Base-by-base conservation (phyloP, 2,797 vertebrate species). In the Siniperca obscura region DNA sequence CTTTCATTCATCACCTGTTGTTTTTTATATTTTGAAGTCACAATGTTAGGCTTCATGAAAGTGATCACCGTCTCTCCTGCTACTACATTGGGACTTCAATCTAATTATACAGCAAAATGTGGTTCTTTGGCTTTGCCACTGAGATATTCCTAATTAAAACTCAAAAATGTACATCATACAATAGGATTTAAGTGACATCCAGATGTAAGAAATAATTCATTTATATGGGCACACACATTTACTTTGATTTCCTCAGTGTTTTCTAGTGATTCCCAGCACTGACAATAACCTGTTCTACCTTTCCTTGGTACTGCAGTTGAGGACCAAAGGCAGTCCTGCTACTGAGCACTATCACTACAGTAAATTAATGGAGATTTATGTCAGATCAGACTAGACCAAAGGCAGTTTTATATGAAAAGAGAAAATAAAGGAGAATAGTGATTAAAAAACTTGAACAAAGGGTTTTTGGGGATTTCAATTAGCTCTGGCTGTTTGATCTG, bases 341-440 rank as follows among this genome's bases (percentile, higher is more conserved):
- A 52, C 80, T 44, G 60, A 81, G 67, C 44, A 44, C 74, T 50
- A 83, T 75, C 67, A 52, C 75, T 70, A 48, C 70, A 69, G 70
- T 79, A 81, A 76, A 86, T 90, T 78, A 90, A 88, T 89, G 85
- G 66, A 86, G 87, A 90, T 88, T 85, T 80, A 82, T 87, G 86
- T 88, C 85, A 70, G 80, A 84, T 85, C 81, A 78, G 69, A 82
- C 56, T 25, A 56, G 52, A 87, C 91, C 86, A 86, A 84, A 86
- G 84, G 86, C 88, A 76, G 34, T 80, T 87, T 81, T 57, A 68
- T 80, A 70, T 78, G 48, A 80, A 87, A 74, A 66, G 76, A 72
- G 65, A 83, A 70, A 82, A 87, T 72, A 82, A 75, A 82, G 57
- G 64, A 67, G 46, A 74, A 68, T 42, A 76, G 70, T 59, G 83